Evolutionary conservation across 2,797 vertebrate species (phyloP).

Genomic region (Sebastes alutus): DNA sequence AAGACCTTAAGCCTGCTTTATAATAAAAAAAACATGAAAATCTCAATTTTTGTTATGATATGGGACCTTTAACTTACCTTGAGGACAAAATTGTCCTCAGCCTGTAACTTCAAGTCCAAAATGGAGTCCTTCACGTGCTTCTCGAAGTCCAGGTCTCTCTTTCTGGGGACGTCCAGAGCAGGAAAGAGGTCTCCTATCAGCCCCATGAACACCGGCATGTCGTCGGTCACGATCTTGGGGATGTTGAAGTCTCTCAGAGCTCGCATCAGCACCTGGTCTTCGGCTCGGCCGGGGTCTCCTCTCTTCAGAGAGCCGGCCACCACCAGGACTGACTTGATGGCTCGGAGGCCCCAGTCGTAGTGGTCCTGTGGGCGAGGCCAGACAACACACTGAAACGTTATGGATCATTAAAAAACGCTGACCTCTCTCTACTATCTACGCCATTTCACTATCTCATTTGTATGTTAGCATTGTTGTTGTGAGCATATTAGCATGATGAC

Average conservation of each 20-base stretch:
- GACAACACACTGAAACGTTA: background rate
- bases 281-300: conserved; percentile 87
- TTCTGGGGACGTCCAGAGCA: conserved; percentile 90
- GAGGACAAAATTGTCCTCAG: conserved; percentile 95
- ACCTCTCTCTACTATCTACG: background rate
- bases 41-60: no score
- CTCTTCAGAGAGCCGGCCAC: conserved; percentile 94
- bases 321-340: conserved; percentile 96
- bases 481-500: background rate
- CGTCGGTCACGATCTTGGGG: conserved; percentile 93
- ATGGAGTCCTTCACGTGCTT: conserved; percentile 87
- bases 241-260: conserved; percentile 95
- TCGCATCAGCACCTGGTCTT: conserved; percentile 96
- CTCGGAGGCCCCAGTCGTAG: conserved; percentile 96
- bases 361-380: conserved; percentile 73
- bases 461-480: background rate
- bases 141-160: conserved; percentile 89
- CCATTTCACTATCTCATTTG: background rate
- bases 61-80: conserved; percentile 84
- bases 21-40: no score
- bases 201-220: conserved; percentile 94
- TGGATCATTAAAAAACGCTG: background rate
- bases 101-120: conserved; percentile 89
- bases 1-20: no score
- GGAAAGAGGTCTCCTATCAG: conserved; percentile 95